Base-by-base conservation (phyloP, 2,113 vertebrate species). In the Todiramphus chloris region DNA sequence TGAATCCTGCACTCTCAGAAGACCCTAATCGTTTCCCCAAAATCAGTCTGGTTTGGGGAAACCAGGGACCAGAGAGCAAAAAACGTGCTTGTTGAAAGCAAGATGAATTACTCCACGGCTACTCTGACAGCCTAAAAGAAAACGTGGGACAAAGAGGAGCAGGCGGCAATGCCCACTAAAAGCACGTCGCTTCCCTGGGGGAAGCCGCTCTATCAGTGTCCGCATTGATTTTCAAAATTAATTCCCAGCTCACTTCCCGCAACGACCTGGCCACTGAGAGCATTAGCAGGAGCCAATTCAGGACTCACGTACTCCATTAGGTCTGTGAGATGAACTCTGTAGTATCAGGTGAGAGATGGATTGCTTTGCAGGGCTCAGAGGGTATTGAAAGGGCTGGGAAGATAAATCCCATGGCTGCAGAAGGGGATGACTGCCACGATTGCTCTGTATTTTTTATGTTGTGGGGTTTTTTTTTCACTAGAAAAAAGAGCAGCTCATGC, bases 151-250 rank as follows among this genome's bases (percentile, higher is more conserved):
- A 9, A 59, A 77, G 63, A 27, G 81, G 75, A 80, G 59, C 69
- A 90, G 68, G 50, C 39, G 5, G 64, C 76, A 87, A 90, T 77
- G 97, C 94, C 97, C 94, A 95, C 97, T 97, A 98, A 98, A 98
- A 98, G 97, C 98, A 98, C 94, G 69, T 90, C 44, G 43, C 94
- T 91, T 87, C 96, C 98, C 94, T 50, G 70, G 75, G 97, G 98
- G 97, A 97, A 93, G 93, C 92, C 41, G 15, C 90, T 96, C 96
- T 97, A 97, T 84, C 74, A 97, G 97, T 31, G 56, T 79, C 91
- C 60, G 69, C 97, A 98, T 98, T 96, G 99, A 99, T 99, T 97
- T 98, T 97, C 87, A 91, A 87, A 96, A 96, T 97, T 89, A 98
- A 96, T 97, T 97, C 94, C 93, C 91, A 94, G 93, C 94, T 95